Evolutionary conservation across 2,797 vertebrate species (phyloP).

Genomic region (Anguilla marmorata): DNA sequence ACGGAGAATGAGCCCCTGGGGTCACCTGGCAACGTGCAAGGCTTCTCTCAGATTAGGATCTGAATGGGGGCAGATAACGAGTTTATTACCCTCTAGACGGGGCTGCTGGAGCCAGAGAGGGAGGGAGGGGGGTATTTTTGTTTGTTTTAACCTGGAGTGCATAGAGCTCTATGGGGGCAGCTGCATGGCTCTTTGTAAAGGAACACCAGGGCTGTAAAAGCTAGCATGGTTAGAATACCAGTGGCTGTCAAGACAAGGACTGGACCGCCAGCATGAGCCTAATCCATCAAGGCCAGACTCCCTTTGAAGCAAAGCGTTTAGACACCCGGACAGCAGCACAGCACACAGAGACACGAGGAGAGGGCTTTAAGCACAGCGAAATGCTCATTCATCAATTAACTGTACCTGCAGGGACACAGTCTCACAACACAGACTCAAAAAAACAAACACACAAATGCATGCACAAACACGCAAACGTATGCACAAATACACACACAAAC

Average conservation of each 20-base stretch:
- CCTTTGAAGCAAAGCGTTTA: conserved; percentile 28
- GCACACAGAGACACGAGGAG: neutral
- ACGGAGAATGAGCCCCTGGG: conserved; percentile 72
- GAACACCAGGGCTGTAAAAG: conserved; percentile 64
- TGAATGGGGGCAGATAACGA: conserved; percentile 90
- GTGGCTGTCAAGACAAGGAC: conserved; percentile 32
- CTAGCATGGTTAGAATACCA: conserved; percentile 73
- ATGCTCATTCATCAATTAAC: neutral
- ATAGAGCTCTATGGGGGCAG: conserved; percentile 55
- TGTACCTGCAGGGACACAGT: neutral
- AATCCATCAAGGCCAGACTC: conserved; percentile 58
- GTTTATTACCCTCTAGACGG: conserved; percentile 85
- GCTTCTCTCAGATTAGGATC: conserved; percentile 95
- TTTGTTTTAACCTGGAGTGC: conserved; percentile 87
- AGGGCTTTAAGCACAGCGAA: neutral
- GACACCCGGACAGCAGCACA: conserved; percentile 12
- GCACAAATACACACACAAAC: neutral
- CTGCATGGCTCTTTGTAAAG: conserved; percentile 65
- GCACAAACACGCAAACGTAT: neutral
- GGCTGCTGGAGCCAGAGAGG: conserved; percentile 71
- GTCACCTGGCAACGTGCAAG: conserved; percentile 89
- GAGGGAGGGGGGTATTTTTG: conserved; percentile 39
- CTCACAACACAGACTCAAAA: neutral
- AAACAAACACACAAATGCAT: neutral
- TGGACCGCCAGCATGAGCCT: conserved; percentile 43